phyloP scores from a whole-genome alignment of 53 echinoderm and acorn worm genomes.

The Pentamera pediparva region DNA sequence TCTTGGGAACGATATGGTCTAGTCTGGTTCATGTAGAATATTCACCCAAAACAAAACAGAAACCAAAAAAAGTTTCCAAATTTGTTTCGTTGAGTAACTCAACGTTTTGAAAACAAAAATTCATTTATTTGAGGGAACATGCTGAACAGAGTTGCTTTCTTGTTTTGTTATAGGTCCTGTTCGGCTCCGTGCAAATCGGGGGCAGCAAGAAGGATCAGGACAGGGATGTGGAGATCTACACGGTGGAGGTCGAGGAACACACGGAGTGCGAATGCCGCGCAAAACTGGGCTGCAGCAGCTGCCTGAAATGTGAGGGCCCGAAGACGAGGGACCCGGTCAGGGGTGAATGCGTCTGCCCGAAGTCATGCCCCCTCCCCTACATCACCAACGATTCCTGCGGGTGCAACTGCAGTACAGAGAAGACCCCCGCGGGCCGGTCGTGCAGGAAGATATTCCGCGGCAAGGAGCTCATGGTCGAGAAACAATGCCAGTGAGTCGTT shows the following conservation, averaged over 20 bases:
- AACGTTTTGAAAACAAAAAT: too few relatives aligned
- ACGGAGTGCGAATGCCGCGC: slow-evolving; percentile 6
- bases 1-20: too few relatives aligned
- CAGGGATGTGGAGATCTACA: background rate
- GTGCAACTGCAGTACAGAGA: slow-evolving; percentile 46
- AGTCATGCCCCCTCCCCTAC: slow-evolving; percentile 60
- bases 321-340: background rate
- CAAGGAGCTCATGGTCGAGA: background rate
- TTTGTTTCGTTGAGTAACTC: too few relatives aligned
- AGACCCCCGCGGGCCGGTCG: background rate
- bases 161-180: background rate
- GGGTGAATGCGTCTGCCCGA: slow-evolving; percentile 59
- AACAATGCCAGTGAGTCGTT: slow-evolving; percentile 40
- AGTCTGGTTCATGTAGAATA: too few relatives aligned
- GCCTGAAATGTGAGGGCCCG: background rate
- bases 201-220: too few relatives aligned
- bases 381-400: slow-evolving; percentile 49
- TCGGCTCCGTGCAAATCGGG: background rate
- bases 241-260: slow-evolving; percentile 2
- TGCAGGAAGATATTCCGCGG: slow-evolving; percentile 43
- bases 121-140: too few relatives aligned
- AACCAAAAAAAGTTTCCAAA: too few relatives aligned
- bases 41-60: too few relatives aligned
- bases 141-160: background rate
- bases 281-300: background rate